Conservation (phyloP, 2,888 invertebrate species). For the Drymonia ruficornis region DNA sequence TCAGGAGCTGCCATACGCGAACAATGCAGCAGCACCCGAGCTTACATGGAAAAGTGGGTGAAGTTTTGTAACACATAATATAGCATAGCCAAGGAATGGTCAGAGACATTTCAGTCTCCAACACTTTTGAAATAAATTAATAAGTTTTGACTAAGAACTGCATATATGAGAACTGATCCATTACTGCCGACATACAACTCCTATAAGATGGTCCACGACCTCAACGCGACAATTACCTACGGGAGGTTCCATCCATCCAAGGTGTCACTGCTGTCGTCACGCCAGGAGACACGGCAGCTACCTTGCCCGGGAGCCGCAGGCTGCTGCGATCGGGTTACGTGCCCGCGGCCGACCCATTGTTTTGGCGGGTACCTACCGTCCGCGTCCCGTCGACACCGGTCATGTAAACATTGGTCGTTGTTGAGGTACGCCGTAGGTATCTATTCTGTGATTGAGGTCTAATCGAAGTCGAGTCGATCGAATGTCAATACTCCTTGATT, state of each 20-base stretch:
- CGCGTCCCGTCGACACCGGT: not conserved
- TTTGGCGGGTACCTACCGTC: not conserved
- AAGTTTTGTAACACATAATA: not conserved
- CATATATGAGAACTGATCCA: no score
- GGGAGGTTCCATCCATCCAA: no score
- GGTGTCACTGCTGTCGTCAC: no score
- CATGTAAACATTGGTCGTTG: conserved; percentile 6
- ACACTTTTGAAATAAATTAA: no score
- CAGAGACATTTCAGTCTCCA: no score
- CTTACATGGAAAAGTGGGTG: not conserved
- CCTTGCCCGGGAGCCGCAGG: not conserved
- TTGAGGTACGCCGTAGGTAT: not conserved
- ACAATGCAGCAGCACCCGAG: conserved; percentile 28
- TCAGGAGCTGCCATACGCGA: conserved; percentile 17
- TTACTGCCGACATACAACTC: no score
- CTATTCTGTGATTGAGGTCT: no score
- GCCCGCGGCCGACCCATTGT: not conserved
- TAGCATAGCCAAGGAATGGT: not conserved
- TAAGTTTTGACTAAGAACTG: no score
- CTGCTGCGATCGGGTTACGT: not conserved
- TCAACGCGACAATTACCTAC: no score
- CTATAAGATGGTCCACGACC: no score
- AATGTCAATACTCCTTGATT: not conserved
- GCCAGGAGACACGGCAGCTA: not conserved
- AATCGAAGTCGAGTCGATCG: no score